phyloP scores from a whole-genome alignment of 2,113 vertebrate species.

The Scartelaos histophorus region DNA sequence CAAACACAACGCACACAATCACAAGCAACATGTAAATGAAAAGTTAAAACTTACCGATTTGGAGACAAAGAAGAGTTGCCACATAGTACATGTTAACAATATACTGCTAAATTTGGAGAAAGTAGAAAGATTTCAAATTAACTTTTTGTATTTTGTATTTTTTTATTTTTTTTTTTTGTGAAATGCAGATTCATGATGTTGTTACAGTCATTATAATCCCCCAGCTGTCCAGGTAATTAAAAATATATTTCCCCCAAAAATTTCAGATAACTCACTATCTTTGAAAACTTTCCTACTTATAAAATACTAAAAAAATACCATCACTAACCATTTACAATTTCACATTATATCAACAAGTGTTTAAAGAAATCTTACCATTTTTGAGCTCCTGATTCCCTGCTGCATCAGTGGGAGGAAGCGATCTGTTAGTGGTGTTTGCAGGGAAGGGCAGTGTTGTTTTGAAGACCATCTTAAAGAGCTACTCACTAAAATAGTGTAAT shows the following conservation, averaged over 20 bases:
- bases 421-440: constrained; percentile 5
- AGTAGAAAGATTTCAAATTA: background rate
- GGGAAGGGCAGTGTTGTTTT: constrained; percentile 27
- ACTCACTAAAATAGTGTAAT: background rate
- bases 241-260: no score
- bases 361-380: background rate
- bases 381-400: background rate
- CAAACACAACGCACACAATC: background rate
- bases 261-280: no score
- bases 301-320: background rate
- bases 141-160: background rate
- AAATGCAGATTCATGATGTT: no score
- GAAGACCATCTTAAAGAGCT: constrained; percentile 25
- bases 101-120: constrained; percentile 8
- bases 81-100: constrained; percentile 34
- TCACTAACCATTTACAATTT: background rate
- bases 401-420: constrained; percentile 13
- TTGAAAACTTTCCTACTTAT: no score
- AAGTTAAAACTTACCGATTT: constrained; percentile 38
- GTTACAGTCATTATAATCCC: no score
- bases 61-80: constrained; percentile 24
- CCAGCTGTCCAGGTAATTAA: no score
- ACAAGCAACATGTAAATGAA: background rate
- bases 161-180: background rate
- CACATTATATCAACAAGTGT: background rate